Conservation (phyloP, 2,113 vertebrate species). For the Pteropus alecto region DNA sequence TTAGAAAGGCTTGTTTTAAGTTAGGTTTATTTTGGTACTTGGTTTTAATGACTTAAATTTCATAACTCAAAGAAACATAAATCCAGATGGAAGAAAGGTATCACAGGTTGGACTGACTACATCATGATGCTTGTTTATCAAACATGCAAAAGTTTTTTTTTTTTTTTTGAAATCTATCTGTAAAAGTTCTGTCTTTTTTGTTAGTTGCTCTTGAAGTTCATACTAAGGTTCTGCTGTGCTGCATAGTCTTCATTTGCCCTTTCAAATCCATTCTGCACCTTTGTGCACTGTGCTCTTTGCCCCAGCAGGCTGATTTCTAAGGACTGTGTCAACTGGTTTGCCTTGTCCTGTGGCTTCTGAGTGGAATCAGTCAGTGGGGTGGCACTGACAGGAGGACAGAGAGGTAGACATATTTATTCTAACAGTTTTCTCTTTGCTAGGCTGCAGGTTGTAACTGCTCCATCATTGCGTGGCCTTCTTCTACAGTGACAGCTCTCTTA, state of each 20-base stretch:
- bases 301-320: conserved; percentile 18
- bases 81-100: not conserved
- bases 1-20: conserved; percentile 20
- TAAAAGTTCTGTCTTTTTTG: conserved; percentile 12
- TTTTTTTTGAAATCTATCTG: conserved; percentile 1
- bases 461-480: not conserved
- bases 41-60: not conserved
- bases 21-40: conserved; percentile 29
- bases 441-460: not conserved
- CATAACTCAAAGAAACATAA: not conserved
- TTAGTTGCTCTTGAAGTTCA: conserved; percentile 1
- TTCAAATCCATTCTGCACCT: not conserved
- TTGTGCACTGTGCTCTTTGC: not conserved
- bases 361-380: not conserved
- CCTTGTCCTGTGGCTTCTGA: conserved; percentile 6
- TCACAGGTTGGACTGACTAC: not conserved
- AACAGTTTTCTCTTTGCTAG: not conserved
- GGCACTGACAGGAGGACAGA: not conserved
- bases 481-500: not conserved
- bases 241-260: not conserved
- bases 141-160: not conserved
- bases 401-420: not conserved
- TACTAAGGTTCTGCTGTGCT: not conserved
- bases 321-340: not conserved
- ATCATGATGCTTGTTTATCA: not conserved